These are phyloP conservation scores for Xestia xanthographa DNA, from an alignment of 2,888 invertebrate genomes.

Conservation along the genomic window DNA sequence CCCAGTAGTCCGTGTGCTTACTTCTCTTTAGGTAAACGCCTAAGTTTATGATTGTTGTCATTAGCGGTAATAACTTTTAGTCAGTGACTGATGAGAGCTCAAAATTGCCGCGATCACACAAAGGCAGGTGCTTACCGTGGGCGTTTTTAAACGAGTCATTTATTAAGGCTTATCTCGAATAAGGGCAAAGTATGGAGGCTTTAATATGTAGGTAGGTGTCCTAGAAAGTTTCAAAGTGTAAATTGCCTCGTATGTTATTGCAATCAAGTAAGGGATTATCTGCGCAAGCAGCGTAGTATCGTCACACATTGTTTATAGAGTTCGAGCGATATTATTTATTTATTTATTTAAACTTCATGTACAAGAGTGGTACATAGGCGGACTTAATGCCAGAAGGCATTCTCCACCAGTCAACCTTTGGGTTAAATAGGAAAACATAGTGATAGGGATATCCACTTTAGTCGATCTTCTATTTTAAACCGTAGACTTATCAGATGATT, in stretches of 20 bases:
- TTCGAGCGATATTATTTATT: too few relatives aligned
- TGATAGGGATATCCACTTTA: too few relatives aligned
- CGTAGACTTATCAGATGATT: too few relatives aligned
- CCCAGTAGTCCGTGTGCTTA: slow-evolving; percentile 7
- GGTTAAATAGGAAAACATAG: too few relatives aligned
- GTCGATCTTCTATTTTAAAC: slow-evolving; percentile 10
- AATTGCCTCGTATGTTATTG: slow-evolving; percentile 25
- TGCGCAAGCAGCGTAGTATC: not conserved
- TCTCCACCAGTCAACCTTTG: too few relatives aligned
- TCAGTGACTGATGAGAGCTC: slow-evolving; percentile 38
- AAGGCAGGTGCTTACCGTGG: slow-evolving; percentile 23
- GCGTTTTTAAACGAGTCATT: slow-evolving; percentile 33
- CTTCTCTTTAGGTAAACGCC: slow-evolving; percentile 37
- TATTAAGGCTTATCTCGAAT: slow-evolving; percentile 28
- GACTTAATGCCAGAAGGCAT: too few relatives aligned
- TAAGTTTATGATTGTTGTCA: slow-evolving; percentile 58
- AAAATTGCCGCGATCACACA: slow-evolving; percentile 30
- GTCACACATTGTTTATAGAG: slow-evolving; percentile 13
- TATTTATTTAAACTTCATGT: too few relatives aligned
- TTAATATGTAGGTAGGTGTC: not conserved
- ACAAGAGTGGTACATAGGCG: too few relatives aligned
- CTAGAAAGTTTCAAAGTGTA: slow-evolving; percentile 9
- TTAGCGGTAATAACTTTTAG: slow-evolving; percentile 46
- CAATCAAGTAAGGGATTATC: slow-evolving; percentile 33
- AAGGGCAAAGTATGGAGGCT: slow-evolving; percentile 22